Percentiles rank a stretch among this genome's conserved stretches.
Evolutionary conservation across 37 sponge, comb jelly and placozoan species (phyloP).

Genomic region (Geodia barretti): DNA sequence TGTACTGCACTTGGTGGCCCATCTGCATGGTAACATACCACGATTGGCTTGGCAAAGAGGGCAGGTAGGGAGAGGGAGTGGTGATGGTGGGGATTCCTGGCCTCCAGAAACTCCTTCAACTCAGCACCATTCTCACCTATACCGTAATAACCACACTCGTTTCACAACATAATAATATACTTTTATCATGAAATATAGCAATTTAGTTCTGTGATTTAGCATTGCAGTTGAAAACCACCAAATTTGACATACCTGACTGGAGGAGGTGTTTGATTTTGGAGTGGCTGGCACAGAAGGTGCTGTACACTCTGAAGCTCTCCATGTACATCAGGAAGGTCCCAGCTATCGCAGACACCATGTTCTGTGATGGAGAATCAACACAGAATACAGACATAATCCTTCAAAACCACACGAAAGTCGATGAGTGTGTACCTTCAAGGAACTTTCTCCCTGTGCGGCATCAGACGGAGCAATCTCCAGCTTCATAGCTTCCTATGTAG

Average conservation of each 20-base stretch:
- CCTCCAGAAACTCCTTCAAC: slow-evolving; percentile 57
- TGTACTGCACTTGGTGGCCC: too few species aligned
- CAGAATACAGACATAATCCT: too few species aligned
- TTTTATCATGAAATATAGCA: too few species aligned
- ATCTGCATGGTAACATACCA: slow-evolving; percentile 55
- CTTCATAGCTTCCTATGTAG: too few species aligned
- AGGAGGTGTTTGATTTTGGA: slow-evolving; percentile 20
- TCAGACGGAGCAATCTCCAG: too few species aligned
- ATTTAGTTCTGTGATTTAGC: too few species aligned
- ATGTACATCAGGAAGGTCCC: slow-evolving; percentile 32
- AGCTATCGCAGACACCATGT: slow-evolving; percentile 32
- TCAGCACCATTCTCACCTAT: not conserved
- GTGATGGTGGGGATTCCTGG: slow-evolving; percentile 64
- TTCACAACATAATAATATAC: not conserved
- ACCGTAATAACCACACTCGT: not conserved
- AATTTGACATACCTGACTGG: not conserved
- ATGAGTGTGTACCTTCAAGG: too few species aligned
- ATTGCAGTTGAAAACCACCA: too few species aligned
- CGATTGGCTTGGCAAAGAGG: slow-evolving; percentile 59
- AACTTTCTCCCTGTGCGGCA: too few species aligned
- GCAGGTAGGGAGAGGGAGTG: slow-evolving; percentile 35
- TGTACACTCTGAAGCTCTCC: slow-evolving; percentile 62
- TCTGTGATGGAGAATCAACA: too few species aligned
- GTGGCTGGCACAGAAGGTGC: slow-evolving; percentile 74
- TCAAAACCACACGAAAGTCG: too few species aligned